These are phyloP conservation scores for Meda fulgida DNA, from an alignment of 2,797 vertebrate species.

Conservation along the genomic window DNA sequence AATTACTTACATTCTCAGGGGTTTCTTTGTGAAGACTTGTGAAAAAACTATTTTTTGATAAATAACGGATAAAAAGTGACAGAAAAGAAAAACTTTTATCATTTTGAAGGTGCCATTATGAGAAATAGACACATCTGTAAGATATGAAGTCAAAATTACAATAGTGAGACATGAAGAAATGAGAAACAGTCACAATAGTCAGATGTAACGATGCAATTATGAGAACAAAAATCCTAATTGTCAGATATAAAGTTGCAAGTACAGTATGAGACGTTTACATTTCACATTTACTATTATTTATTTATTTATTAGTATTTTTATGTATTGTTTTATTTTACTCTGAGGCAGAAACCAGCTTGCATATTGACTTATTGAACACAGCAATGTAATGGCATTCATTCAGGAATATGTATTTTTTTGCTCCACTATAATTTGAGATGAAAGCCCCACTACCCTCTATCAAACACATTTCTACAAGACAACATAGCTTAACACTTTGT, in stretches of 20 bases:
- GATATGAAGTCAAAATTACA: not conserved
- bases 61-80: not conserved
- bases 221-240: not conserved
- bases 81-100: not conserved
- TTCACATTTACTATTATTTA: not conserved
- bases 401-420: not conserved
- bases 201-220: not conserved
- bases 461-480: constrained; percentile 10
- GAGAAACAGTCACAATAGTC: not conserved
- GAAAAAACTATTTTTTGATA: not conserved
- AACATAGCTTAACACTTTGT: constrained; percentile 17
- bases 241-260: not conserved
- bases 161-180: not conserved
- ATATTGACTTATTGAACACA: not conserved
- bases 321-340: not conserved
- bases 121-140: not conserved
- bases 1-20: not conserved
- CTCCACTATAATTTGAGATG: not conserved
- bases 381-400: not conserved
- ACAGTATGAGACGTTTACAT: not conserved
- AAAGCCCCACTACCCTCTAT: not conserved
- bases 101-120: not conserved
- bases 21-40: not conserved
- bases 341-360: constrained; percentile 5
- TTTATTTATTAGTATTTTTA: not conserved